A percentile compares a stretch with the other conserved stretches of the same genome.
Conservation (phyloP, 2,888 invertebrate genomes). For the Dynastes grantii region DNA sequence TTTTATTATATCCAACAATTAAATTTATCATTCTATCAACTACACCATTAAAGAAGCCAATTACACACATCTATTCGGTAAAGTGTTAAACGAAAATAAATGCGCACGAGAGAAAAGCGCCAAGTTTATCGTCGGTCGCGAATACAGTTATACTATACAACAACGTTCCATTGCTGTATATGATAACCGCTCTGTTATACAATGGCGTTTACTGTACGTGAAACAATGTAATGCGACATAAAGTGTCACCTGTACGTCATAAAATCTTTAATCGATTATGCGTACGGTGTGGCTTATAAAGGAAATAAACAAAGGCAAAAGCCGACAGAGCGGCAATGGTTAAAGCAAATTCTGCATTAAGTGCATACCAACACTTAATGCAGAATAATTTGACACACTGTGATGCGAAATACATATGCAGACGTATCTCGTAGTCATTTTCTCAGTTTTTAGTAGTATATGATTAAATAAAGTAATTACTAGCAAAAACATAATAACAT, state of each 20-base stretch:
- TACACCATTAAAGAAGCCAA: slow-evolving; percentile 17
- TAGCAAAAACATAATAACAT: no score
- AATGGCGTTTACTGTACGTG: slow-evolving; percentile 35
- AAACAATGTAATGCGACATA: slow-evolving; percentile 45
- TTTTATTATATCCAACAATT: slow-evolving; percentile 1
- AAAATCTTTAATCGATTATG: slow-evolving; percentile 44
- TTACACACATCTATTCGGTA: slow-evolving; percentile 25
- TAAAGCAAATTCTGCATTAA: neutral
- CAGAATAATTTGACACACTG: no score
- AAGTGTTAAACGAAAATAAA: slow-evolving; percentile 9
- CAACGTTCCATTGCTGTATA: slow-evolving; percentile 15
- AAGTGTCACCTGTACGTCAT: slow-evolving; percentile 46
- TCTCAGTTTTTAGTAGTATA: no score
- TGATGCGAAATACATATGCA: no score
- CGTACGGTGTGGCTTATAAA: slow-evolving; percentile 43
- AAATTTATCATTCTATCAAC: slow-evolving; percentile 26
- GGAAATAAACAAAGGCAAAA: slow-evolving; percentile 19
- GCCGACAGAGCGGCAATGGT: slow-evolving; percentile 21
- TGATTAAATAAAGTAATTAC: no score
- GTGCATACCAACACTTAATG: no score
- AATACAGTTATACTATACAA: slow-evolving; percentile 27
- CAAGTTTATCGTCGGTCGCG: slow-evolving; percentile 21
- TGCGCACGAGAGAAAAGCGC: neutral
- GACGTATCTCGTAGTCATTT: no score
- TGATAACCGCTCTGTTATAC: slow-evolving; percentile 26